Evolutionary conservation across 2,888 invertebrate species (phyloP).

Genomic region (Reticulitermes lucifugus): DNA sequence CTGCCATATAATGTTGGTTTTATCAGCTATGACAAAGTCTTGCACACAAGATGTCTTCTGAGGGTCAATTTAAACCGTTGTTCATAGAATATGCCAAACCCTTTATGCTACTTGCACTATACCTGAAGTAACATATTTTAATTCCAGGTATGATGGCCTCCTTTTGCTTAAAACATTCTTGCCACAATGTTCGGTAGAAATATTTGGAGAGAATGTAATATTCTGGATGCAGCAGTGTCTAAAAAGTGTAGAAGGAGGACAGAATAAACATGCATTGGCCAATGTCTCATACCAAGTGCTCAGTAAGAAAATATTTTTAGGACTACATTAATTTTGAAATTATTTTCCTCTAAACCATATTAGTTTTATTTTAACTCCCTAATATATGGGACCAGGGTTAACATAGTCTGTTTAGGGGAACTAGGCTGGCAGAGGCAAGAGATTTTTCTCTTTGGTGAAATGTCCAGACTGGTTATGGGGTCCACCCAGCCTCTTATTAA

Average conservation of each 20-base stretch:
- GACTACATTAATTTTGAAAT: no score
- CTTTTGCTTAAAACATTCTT: constrained; percentile 46
- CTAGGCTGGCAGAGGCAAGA: background rate
- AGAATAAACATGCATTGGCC: constrained; percentile 1
- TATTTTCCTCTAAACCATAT: background rate
- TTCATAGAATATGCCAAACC: no score
- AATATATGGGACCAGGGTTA: no score
- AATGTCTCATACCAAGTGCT: constrained; percentile 39
- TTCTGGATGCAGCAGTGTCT: constrained; percentile 50
- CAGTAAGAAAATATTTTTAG: constrained; percentile 36
- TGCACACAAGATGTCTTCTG: no score
- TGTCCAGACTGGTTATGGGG: no score
- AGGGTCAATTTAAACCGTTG: no score
- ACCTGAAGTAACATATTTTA: background rate
- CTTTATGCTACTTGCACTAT: background rate
- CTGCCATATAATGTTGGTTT: no score
- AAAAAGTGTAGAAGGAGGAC: constrained; percentile 34
- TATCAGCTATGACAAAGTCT: no score
- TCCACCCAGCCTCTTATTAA: no score
- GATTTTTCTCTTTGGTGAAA: no score
- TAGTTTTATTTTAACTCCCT: background rate
- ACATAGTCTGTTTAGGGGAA: no score
- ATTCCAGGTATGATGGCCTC: constrained; percentile 47
- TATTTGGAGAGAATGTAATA: constrained; percentile 45
- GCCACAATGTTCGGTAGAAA: constrained; percentile 49